Evolutionary conservation across 2,113 vertebrate species (phyloP).

Genomic region (Elgaria multicarinata): DNA sequence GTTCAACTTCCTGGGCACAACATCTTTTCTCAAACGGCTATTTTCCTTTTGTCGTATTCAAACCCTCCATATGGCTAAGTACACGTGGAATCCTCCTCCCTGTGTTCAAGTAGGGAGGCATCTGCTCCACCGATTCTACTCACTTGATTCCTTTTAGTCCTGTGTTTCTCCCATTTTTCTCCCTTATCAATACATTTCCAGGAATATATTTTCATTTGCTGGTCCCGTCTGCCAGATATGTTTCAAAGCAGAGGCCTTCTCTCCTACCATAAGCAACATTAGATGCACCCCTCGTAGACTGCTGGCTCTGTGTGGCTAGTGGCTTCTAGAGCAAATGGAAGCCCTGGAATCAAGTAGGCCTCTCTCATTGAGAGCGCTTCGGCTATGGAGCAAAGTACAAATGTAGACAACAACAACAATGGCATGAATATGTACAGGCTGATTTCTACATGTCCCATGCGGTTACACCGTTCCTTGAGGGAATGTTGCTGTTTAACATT

Average conservation of each 20-base stretch:
- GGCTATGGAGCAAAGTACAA: too few species aligned
- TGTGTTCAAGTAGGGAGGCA: background rate
- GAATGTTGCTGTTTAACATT: background rate
- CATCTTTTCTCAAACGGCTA: background rate
- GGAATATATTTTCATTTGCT: background rate
- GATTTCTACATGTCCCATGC: background rate
- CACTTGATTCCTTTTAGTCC: background rate
- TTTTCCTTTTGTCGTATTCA: background rate
- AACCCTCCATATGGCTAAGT: background rate
- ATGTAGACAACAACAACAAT: too few species aligned
- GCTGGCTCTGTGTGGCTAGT: background rate
- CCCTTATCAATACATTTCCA: too few species aligned
- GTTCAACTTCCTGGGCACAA: background rate
- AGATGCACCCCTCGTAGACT: background rate
- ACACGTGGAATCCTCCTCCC: background rate
- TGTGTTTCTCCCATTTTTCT: background rate
- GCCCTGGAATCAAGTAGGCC: background rate
- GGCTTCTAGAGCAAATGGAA: background rate
- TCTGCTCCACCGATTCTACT: background rate
- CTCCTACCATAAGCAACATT: background rate
- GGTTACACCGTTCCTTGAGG: background rate
- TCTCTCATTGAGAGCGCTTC: too few species aligned
- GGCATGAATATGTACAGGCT: background rate
- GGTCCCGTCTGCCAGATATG: background rate
- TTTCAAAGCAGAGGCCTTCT: background rate